Conservation (phyloP, 2,113 vertebrate genomes). For the Poecilia latipinna region DNA sequence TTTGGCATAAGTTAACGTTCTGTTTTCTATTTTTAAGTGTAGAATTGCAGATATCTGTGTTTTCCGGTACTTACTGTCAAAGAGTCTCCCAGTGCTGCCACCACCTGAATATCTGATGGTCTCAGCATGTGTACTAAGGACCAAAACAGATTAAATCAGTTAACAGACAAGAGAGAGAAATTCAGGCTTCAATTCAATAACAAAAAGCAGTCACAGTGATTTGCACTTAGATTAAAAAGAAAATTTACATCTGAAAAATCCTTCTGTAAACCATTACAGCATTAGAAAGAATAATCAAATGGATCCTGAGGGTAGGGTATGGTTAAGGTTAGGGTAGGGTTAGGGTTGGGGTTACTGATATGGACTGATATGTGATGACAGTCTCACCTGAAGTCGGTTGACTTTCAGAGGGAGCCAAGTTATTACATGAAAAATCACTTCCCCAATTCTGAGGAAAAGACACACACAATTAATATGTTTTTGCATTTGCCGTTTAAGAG, state of each 20-base stretch:
- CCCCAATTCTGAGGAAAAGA: conserved; percentile 85
- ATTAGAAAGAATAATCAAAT: not conserved
- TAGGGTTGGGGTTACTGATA: no score
- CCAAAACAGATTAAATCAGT: not conserved
- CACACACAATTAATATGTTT: not conserved
- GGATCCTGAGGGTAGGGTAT: no score
- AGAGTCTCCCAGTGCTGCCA: conserved; percentile 90
- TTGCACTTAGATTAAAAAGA: not conserved
- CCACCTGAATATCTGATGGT: conserved; percentile 86
- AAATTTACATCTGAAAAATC: not conserved
- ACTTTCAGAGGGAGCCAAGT: conserved; percentile 65
- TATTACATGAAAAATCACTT: conserved; percentile 83
- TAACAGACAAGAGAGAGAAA: no score
- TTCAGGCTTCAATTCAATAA: no score
- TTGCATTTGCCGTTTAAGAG: not conserved
- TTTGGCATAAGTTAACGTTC: no score
- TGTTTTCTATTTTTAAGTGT: no score
- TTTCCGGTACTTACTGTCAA: conserved; percentile 80
- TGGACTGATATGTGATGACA: not conserved
- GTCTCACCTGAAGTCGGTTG: conserved; percentile 87
- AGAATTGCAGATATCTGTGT: not conserved
- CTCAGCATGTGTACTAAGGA: conserved; percentile 84
- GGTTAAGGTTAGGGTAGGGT: no score
- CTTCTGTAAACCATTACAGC: not conserved
- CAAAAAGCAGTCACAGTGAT: no score